Percentiles rank a stretch among this genome's conserved stretches.
These are phyloP conservation scores for Parelbella ahira DNA, from an alignment of 2,888 invertebrate genomes.

Conservation along the genomic window DNA sequence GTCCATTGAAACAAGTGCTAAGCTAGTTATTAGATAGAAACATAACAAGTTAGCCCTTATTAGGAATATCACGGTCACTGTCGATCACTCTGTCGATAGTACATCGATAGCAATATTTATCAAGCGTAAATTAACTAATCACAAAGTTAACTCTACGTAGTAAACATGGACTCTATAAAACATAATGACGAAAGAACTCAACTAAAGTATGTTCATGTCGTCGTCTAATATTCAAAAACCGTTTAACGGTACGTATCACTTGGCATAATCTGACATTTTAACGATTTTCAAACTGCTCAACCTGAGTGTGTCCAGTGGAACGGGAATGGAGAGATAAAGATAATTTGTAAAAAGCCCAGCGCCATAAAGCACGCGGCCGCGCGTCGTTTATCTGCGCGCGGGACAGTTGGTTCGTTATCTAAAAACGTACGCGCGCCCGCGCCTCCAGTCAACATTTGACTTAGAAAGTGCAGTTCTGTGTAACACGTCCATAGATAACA, in stretches of 20 bases:
- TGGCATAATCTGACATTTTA: constrained; percentile 15
- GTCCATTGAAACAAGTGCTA: too few relatives aligned
- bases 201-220: too few relatives aligned
- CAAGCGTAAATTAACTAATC: too few relatives aligned
- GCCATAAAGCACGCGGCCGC: constrained; percentile 46
- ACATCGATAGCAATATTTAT: too few relatives aligned
- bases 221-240: constrained; percentile 2
- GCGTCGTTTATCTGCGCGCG: constrained; percentile 57
- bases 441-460: constrained; percentile 72
- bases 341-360: constrained; percentile 62
- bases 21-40: too few relatives aligned
- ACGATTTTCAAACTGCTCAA: constrained; percentile 10
- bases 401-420: constrained; percentile 72
- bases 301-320: constrained; percentile 47
- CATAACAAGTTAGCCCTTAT: too few relatives aligned
- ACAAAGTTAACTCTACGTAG: too few relatives aligned
- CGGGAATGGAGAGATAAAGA: constrained; percentile 52
- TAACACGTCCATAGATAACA: constrained; percentile 67
- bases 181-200: too few relatives aligned
- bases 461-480: constrained; percentile 79
- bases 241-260: constrained; percentile 19
- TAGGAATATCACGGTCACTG: too few relatives aligned
- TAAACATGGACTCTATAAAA: too few relatives aligned
- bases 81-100: too few relatives aligned
- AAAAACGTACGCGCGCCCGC: constrained; percentile 53